These are phyloP conservation scores for Morbakka virulenta DNA, from an alignment of 30 jellyfish, hydroid and myxozoan genomes.

Conservation along the genomic window DNA sequence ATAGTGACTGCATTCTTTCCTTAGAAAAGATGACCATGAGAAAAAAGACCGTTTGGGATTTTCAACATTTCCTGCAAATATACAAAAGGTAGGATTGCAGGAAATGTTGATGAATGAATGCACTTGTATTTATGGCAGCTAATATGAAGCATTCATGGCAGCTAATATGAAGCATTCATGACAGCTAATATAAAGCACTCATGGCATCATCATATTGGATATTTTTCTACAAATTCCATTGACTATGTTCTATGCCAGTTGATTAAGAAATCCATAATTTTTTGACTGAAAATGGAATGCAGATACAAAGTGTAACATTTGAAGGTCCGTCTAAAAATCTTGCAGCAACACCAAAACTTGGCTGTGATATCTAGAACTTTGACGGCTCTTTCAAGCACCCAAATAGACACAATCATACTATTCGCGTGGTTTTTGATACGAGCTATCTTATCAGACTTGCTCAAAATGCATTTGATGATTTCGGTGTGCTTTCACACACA, in stretches of 20 bases:
- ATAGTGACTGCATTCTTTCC: neutral
- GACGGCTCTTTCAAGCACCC: slow-evolving; percentile 21
- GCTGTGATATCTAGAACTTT: slow-evolving; percentile 11
- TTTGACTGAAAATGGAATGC: slow-evolving; percentile 19
- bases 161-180: slow-evolving; percentile 21
- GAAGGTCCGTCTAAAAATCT: slow-evolving; percentile 26
- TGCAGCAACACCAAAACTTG: slow-evolving; percentile 12
- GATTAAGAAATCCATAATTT: slow-evolving; percentile 10
- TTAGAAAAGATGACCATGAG: slow-evolving; percentile 34
- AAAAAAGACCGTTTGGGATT: slow-evolving; percentile 6
- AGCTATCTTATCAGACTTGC: slow-evolving; percentile 28
- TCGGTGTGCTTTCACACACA: neutral
- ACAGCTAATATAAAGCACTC: slow-evolving; percentile 25
- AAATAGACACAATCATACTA: neutral
- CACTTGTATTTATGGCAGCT: slow-evolving; percentile 24
- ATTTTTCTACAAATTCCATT: slow-evolving; percentile 7
- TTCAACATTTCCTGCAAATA: too few species aligned
- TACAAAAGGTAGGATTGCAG: slow-evolving; percentile 15
- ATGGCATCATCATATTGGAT: slow-evolving; percentile 37
- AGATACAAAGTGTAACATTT: slow-evolving; percentile 15
- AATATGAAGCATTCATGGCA: slow-evolving; percentile 3
- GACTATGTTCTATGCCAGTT: slow-evolving; percentile 2
- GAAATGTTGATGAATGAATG: slow-evolving; percentile 33
- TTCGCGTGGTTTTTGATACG: neutral
- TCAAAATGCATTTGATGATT: slow-evolving; percentile 19